Percentiles rank a stretch among this genome's conserved stretches.
phyloP scores from a whole-genome alignment of 2,797 vertebrate genomes.

The Acipenser transmontanus region DNA sequence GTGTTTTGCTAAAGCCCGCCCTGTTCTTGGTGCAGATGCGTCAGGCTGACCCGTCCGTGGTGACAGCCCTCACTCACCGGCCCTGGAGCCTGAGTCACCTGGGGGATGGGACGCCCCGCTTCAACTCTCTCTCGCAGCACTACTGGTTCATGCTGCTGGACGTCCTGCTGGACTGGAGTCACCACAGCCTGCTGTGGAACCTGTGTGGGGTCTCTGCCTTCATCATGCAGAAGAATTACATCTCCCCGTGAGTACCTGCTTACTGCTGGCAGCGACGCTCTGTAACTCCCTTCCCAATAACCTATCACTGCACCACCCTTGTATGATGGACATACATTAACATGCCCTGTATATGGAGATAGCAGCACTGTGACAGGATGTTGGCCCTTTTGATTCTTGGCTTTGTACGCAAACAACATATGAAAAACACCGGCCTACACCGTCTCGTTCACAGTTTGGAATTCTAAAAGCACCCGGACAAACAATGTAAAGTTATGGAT shows the following conservation, averaged over 20 bases:
- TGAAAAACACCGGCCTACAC: background rate
- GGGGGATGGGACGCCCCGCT: conserved; percentile 71
- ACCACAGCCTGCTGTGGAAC: conserved; percentile 83
- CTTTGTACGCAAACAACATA: background rate
- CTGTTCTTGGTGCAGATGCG: conserved; percentile 70
- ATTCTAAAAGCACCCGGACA: too few species aligned
- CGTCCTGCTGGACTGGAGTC: conserved; percentile 76
- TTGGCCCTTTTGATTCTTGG: background rate
- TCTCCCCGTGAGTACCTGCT: conserved; percentile 77
- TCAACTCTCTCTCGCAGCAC: conserved; percentile 64
- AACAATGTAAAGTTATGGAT: background rate
- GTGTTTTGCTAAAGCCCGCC: background rate
- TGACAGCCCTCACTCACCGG: conserved; percentile 84
- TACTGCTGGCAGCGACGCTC: too few species aligned
- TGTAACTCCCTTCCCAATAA: too few species aligned
- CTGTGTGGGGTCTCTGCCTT: conserved; percentile 86
- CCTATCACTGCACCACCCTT: too few species aligned
- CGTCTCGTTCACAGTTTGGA: background rate
- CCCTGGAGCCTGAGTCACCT: conserved; percentile 81
- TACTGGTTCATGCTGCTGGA: conserved; percentile 65
- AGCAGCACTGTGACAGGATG: background rate
- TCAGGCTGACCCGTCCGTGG: conserved; percentile 73
- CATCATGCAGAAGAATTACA: conserved; percentile 82
- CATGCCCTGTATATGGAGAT: too few species aligned
- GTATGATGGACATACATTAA: too few species aligned